Percentiles rank a stretch among this genome's conserved stretches.
These are phyloP conservation scores for Hoplias malabaricus DNA, from an alignment of 2,113 vertebrate species.

Conservation along the genomic window DNA sequence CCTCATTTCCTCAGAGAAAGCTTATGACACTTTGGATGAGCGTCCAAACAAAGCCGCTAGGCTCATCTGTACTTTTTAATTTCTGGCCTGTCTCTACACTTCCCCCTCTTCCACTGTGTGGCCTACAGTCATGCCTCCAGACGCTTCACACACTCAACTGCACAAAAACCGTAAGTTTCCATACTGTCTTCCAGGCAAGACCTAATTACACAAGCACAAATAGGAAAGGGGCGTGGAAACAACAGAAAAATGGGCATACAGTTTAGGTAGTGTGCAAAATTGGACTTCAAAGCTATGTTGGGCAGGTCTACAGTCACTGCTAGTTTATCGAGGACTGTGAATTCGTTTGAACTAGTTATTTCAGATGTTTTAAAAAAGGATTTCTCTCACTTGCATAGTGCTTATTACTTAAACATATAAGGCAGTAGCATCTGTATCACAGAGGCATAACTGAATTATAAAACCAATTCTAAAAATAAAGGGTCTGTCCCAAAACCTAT, in stretches of 20 bases:
- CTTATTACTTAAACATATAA: too few relatives aligned
- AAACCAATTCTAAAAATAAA: too few relatives aligned
- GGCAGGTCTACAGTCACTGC: too few relatives aligned
- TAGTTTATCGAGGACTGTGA: too few relatives aligned
- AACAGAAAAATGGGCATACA: neutral
- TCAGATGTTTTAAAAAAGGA: too few relatives aligned
- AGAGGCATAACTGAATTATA: too few relatives aligned
- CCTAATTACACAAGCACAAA: neutral
- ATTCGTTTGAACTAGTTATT: too few relatives aligned
- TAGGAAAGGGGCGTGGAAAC: neutral
- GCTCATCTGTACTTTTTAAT: constrained; percentile 65
- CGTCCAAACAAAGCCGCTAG: constrained; percentile 55
- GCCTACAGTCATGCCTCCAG: constrained; percentile 39
- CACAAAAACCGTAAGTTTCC: constrained; percentile 25
- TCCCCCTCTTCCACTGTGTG: neutral
- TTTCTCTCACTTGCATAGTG: too few relatives aligned
- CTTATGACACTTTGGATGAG: constrained; percentile 61
- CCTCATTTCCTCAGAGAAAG: constrained; percentile 39
- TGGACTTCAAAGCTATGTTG: too few relatives aligned
- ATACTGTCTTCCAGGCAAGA: neutral
- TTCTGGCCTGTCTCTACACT: constrained; percentile 35
- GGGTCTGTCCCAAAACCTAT: too few relatives aligned
- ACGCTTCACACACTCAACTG: constrained; percentile 12
- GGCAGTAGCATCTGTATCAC: too few relatives aligned
- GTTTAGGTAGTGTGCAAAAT: neutral